These are phyloP conservation scores for Diarsia rubi DNA, from an alignment of 2,888 invertebrate genomes.

Conservation along the genomic window DNA sequence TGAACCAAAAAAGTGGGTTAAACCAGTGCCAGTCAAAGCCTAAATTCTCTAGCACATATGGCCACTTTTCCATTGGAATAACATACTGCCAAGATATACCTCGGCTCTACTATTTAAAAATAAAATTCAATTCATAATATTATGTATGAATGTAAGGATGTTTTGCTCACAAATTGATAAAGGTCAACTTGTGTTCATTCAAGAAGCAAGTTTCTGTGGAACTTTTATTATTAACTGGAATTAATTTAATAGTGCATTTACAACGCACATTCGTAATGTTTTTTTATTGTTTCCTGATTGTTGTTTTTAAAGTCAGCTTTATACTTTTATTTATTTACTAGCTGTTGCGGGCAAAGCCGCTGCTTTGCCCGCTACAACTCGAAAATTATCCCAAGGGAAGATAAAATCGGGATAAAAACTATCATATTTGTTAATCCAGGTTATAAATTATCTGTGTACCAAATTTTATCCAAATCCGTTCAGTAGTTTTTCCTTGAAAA, in stretches of 20 bases:
- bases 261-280: neutral
- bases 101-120: neutral
- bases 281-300: slow-evolving; percentile 32
- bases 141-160: slow-evolving; percentile 32
- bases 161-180: slow-evolving; percentile 9
- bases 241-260: slow-evolving; percentile 4
- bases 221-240: slow-evolving; percentile 12
- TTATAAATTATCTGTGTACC: too few relatives aligned
- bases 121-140: neutral
- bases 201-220: slow-evolving; percentile 31
- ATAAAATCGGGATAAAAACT: too few relatives aligned
- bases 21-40: neutral
- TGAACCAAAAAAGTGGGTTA: too few relatives aligned
- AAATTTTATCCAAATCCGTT: too few relatives aligned
- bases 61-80: too few relatives aligned
- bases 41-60: neutral
- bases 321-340: too few relatives aligned
- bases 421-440: too few relatives aligned
- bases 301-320: neutral
- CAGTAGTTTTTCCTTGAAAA: too few relatives aligned
- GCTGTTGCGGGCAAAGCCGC: too few relatives aligned
- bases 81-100: neutral
- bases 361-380: too few relatives aligned
- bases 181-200: slow-evolving; percentile 28
- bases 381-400: too few relatives aligned